Evolutionary conservation across 1,140 invertebrate species (phyloP), one percentile per base, ranked within the genome.

Genomic region (Tribolium madens): DNA sequence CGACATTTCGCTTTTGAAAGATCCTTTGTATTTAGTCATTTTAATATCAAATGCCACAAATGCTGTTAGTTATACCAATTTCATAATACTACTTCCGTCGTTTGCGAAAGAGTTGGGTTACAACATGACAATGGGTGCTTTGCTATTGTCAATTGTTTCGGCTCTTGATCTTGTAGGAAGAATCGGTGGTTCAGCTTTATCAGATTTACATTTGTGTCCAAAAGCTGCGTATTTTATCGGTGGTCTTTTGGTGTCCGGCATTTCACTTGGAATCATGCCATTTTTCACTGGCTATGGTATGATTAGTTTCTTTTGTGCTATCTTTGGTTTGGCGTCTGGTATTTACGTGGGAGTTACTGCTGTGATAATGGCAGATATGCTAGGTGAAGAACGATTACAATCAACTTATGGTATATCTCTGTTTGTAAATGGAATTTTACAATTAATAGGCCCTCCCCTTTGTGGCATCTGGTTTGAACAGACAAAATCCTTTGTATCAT

Each of bases 1-100:
- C 81, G 93, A 95, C 81, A 83, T 93, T 0, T 89, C 91, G n/a
- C 83, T 95, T 0, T 84, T 96, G 0, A 92, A 89, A 84, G 93
- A 95, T 84, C 93, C 93, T 0, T 89, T 95, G 26, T 96, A 95
- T 82, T 87, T 95, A 42, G 91, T 95, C 1, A 94, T 96, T 57
- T 84, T 95, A 12, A 91, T 95, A 77, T 95, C 94, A 0, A 95
- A 95, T 82, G 94, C 92, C 17, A 94, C 94, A 0, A 94, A 93
- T 77, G 94, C 94, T 1, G 93, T 96, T 48, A 94, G 93, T 60
- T 95, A 95, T 80, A 95, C 94, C 0, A 96, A 96, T 83, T 95
- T 95, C 75, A 92, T 95, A 0, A 94, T 95, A 57, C 81, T 95
- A 1, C 86, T 95, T 10, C 94, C 94, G 2, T 89, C 90, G 0